Evolutionary conservation across 2,113 vertebrate genomes (phyloP).

Genomic region (Ascaphus truei): DNA sequence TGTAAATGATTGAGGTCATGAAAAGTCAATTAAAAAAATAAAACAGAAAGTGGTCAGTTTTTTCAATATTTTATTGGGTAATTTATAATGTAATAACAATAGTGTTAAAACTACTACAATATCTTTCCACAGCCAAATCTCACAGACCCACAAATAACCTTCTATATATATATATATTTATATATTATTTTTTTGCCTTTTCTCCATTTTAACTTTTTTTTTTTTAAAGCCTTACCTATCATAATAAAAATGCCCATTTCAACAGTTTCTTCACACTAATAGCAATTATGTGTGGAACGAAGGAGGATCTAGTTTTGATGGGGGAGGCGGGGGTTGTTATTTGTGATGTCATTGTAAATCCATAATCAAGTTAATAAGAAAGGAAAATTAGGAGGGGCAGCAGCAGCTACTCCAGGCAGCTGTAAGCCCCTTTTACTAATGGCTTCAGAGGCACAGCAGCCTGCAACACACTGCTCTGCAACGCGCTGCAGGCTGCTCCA

Average conservation of each 20-base stretch:
- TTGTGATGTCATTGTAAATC: constrained; percentile 66
- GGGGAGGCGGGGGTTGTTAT: constrained; percentile 59
- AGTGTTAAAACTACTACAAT: constrained; percentile 98
- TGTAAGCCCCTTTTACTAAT: constrained; percentile 50
- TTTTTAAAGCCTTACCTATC: constrained; percentile 78
- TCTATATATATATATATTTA: constrained; percentile 53
- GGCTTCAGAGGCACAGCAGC: constrained; percentile 1
- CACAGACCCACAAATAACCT: constrained; percentile 91
- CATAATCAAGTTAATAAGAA: constrained; percentile 77
- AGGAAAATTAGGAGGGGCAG: constrained; percentile 59
- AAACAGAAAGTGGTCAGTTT: constrained; percentile 42
- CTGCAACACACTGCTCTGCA: constrained; percentile 32
- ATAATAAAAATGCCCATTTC: constrained; percentile 87
- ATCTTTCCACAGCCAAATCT: constrained; percentile 94
- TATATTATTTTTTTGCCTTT: constrained; percentile 48
- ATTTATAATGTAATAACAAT: constrained; percentile 99
- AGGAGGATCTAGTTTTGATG: constrained; percentile 80
- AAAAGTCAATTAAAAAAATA: constrained; percentile 42
- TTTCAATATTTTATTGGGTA: constrained; percentile 96
- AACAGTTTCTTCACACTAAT: constrained; percentile 88
- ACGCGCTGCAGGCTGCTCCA: constrained; percentile 1
- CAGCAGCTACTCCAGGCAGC: constrained; percentile 88
- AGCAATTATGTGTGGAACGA: constrained; percentile 88
- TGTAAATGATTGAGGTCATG: too few species aligned
- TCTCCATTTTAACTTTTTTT: constrained; percentile 65